Conservation (phyloP, 37 sponge, comb jelly and placozoan species). For the Eunapius fragilis region DNA sequence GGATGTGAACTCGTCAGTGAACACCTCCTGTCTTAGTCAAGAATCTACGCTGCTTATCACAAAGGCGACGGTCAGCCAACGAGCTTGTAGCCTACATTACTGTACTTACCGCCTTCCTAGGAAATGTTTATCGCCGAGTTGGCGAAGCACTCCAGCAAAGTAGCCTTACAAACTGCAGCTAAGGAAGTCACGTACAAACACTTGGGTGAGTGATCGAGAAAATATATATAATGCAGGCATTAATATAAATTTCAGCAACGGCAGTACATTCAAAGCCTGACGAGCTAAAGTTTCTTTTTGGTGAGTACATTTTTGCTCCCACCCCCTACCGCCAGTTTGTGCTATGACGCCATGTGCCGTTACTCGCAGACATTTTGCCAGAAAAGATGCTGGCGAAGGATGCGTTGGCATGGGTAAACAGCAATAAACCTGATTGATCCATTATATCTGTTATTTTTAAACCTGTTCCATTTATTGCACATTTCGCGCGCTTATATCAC, state of each 20-base stretch:
- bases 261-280: constrained; percentile 25
- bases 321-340: neutral
- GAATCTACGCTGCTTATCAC: constrained; percentile 54
- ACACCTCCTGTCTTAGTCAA: constrained; percentile 31
- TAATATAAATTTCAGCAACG: constrained; percentile 12
- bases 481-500: neutral
- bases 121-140: constrained; percentile 71
- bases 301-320: constrained; percentile 15
- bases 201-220: constrained; percentile 31
- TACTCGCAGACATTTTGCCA: constrained; percentile 58
- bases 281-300: constrained; percentile 55
- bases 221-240: neutral
- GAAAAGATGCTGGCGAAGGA: constrained; percentile 60
- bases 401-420: constrained; percentile 21
- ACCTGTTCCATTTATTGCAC: neutral
- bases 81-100: neutral
- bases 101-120: constrained; percentile 4
- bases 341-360: too few species aligned
- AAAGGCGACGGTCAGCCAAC: constrained; percentile 72
- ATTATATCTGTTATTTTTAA: neutral
- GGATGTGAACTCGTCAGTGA: constrained; percentile 31
- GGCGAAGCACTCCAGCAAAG: constrained; percentile 20
- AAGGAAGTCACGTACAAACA: constrained; percentile 55
- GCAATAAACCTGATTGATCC: neutral
- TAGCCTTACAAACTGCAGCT: neutral